Percentiles rank a stretch among this genome's conserved stretches.
Evolutionary conservation across 37 sponge, comb jelly and placozoan species (phyloP).

Genomic region (Corticium candelabrum): DNA sequence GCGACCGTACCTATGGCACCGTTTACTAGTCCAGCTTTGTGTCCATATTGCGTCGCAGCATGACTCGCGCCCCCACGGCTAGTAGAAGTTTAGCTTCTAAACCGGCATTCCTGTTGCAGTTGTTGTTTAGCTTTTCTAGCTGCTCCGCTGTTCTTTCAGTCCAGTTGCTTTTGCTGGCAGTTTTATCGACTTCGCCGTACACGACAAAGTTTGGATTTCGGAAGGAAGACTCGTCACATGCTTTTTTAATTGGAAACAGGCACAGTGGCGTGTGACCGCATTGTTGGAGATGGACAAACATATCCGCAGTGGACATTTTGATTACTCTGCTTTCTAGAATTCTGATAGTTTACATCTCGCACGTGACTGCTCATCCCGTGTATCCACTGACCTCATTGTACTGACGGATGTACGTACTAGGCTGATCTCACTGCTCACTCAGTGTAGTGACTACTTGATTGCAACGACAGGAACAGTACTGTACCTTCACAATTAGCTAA

Average conservation of each 20-base stretch:
- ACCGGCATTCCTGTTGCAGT: slow-evolving; percentile 55
- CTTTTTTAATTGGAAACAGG: slow-evolving; percentile 28
- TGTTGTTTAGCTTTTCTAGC: slow-evolving; percentile 45
- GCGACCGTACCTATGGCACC: slow-evolving; percentile 39
- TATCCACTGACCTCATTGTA: no score
- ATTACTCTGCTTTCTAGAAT: neutral
- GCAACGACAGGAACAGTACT: no score
- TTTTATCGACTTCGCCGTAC: slow-evolving; percentile 49
- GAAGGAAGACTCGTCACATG: slow-evolving; percentile 18
- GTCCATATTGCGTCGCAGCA: slow-evolving; percentile 51
- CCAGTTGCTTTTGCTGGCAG: slow-evolving; percentile 32
- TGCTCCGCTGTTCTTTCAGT: slow-evolving; percentile 19
- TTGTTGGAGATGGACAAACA: slow-evolving; percentile 15
- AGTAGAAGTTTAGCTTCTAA: no score
- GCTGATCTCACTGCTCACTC: no score
- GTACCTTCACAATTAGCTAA: no score
- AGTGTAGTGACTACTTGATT: no score
- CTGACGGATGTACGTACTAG: no score
- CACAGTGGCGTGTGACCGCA: slow-evolving; percentile 32
- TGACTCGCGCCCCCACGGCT: slow-evolving; percentile 50
- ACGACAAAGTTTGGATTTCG: no score
- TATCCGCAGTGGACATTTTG: slow-evolving; percentile 9
- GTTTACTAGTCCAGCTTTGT: slow-evolving; percentile 38
- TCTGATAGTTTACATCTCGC: neutral
- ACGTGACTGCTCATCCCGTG: no score